phyloP scores from a whole-genome alignment of 2,797 vertebrate genomes.

The Hapalemur alaotrensis region DNA sequence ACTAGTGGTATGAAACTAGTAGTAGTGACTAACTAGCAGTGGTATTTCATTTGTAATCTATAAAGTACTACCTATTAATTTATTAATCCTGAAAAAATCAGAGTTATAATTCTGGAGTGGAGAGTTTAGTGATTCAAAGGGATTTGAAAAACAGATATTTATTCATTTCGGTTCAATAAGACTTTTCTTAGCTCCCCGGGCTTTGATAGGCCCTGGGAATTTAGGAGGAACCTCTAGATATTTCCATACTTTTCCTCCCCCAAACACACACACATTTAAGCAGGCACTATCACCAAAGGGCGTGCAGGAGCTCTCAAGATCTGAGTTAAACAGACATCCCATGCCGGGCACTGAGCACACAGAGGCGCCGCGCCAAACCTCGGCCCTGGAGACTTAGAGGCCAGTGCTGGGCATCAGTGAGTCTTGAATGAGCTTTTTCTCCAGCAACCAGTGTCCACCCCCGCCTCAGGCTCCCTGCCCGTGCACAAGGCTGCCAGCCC shows the following conservation, averaged over 20 bases:
- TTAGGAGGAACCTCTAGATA: not conserved
- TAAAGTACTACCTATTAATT: not conserved
- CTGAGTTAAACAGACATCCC: not conserved
- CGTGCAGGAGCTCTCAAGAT: not conserved
- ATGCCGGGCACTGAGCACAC: not conserved
- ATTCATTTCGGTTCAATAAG: not conserved
- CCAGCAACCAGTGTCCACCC: conserved; percentile 58
- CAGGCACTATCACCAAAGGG: not conserved
- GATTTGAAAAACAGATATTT: not conserved
- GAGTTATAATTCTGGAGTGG: not conserved
- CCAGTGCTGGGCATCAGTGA: conserved; percentile 23
- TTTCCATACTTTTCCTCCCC: not conserved
- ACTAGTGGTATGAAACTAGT: too few species aligned
- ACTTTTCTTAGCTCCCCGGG: not conserved
- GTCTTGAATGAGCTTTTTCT: conserved; percentile 71
- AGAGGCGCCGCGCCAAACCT: not conserved
- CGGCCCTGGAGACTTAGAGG: not conserved
- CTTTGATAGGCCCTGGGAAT: not conserved
- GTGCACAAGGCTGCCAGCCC: conserved; percentile 68
- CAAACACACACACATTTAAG: not conserved
- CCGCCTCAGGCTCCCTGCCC: conserved; percentile 69
- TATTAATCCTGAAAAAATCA: not conserved
- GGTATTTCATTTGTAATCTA: not conserved
- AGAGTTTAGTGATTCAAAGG: not conserved
- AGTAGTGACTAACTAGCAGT: not conserved